These are phyloP conservation scores for Clarias magur DNA, from an alignment of 2,113 vertebrate genomes.

Conservation along the genomic window DNA sequence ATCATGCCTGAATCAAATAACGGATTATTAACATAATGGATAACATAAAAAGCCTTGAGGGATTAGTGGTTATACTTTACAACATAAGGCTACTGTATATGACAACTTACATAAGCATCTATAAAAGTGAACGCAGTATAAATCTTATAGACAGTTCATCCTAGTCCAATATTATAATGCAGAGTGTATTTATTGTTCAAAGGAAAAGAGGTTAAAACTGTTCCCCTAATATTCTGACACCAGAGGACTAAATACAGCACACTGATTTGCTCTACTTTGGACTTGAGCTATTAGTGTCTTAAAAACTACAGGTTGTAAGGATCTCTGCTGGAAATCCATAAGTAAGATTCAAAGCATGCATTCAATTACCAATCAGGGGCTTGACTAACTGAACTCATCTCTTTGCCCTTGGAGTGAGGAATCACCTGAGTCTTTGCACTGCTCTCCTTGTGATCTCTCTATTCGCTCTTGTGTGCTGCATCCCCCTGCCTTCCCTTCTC, in stretches of 20 bases:
- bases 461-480: slow-evolving; percentile 59
- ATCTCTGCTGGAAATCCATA: neutral
- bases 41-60: neutral
- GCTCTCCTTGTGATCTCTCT: slow-evolving; percentile 47
- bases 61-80: neutral
- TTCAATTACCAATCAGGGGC: slow-evolving; percentile 7
- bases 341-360: slow-evolving; percentile 7
- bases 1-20: neutral
- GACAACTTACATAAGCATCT: neutral
- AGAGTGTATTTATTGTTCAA: neutral
- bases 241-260: neutral
- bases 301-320: slow-evolving; percentile 9
- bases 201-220: neutral
- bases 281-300: neutral
- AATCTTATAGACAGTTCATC: neutral
- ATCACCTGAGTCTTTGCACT: slow-evolving; percentile 72
- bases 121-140: neutral
- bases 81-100: neutral
- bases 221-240: neutral
- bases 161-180: neutral
- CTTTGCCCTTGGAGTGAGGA: slow-evolving; percentile 75
- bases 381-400: slow-evolving; percentile 31
- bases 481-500: slow-evolving; percentile 70
- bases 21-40: neutral
- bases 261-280: neutral